phyloP scores from a whole-genome alignment of 2,113 vertebrate species.

The Xiphorhynchus elegans region DNA sequence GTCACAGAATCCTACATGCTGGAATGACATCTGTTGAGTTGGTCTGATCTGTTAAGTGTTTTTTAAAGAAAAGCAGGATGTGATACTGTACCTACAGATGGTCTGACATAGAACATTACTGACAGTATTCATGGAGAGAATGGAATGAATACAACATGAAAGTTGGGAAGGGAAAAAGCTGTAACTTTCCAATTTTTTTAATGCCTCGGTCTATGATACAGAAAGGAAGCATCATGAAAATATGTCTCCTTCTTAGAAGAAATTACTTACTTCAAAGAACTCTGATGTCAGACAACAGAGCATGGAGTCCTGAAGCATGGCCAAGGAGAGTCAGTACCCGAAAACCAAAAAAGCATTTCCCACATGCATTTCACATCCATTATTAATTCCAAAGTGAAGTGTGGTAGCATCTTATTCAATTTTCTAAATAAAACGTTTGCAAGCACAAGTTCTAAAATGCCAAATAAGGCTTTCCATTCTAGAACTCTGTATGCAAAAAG shows the following conservation, averaged over 20 bases:
- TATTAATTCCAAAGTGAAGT: not conserved
- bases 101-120: not conserved
- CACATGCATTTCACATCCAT: not conserved
- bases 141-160: not conserved
- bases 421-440: not conserved
- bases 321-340: not conserved
- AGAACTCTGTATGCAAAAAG: not conserved
- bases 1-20: not conserved
- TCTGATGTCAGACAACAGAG: not conserved
- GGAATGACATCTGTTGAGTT: not conserved
- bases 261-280: not conserved
- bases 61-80: not conserved
- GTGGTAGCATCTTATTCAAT: not conserved
- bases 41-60: not conserved
- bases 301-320: not conserved
- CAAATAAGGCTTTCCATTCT: constrained; percentile 25
- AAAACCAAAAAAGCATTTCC: not conserved
- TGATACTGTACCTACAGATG: not conserved
- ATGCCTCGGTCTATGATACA: not conserved
- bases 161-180: not conserved
- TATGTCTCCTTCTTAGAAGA: not conserved
- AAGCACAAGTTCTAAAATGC: not conserved
- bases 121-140: not conserved
- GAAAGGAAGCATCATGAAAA: not conserved
- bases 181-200: not conserved